These are phyloP conservation scores for Ridgeia piscesae DNA, from an alignment of 1,140 invertebrate genomes.

Conservation along the genomic window DNA sequence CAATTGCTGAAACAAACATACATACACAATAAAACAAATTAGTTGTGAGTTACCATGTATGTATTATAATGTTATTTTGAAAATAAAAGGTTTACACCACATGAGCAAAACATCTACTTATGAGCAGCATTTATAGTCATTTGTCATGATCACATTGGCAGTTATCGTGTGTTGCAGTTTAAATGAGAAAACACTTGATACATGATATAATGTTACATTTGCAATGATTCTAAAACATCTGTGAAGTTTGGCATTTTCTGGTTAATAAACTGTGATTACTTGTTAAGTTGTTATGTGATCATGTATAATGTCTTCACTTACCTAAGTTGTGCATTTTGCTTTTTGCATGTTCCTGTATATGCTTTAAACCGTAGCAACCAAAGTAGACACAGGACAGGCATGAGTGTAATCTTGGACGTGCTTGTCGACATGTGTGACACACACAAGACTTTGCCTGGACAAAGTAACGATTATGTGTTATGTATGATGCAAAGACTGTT, in stretches of 20 bases:
- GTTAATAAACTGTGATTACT: not conserved
- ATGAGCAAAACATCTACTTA: not conserved
- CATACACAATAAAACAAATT: constrained; percentile 17
- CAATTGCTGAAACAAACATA: constrained; percentile 66
- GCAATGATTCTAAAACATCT: not conserved
- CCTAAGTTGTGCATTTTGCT: constrained; percentile 78
- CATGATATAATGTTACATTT: not conserved
- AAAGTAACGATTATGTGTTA: constrained; percentile 43
- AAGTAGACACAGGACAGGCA: constrained; percentile 91
- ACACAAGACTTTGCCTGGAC: constrained; percentile 73
- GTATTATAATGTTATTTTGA: no score
- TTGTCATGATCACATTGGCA: not conserved
- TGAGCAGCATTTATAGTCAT: not conserved
- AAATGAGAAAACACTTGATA: not conserved
- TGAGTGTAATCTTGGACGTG: constrained; percentile 77
- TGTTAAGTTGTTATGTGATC: constrained; percentile 1
- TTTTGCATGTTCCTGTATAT: constrained; percentile 83
- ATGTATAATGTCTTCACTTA: constrained; percentile 42
- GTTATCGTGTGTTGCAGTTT: no score
- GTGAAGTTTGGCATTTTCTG: not conserved
- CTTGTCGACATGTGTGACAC: constrained; percentile 76
- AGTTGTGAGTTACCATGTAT: no score
- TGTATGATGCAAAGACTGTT: not conserved
- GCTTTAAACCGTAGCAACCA: constrained; percentile 77
- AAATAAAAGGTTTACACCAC: no score